Percentiles rank a stretch among this genome's conserved stretches.
These are phyloP conservation scores for Elephantulus edwardii DNA, from an alignment of 2,113 vertebrate species.

Conservation along the genomic window DNA sequence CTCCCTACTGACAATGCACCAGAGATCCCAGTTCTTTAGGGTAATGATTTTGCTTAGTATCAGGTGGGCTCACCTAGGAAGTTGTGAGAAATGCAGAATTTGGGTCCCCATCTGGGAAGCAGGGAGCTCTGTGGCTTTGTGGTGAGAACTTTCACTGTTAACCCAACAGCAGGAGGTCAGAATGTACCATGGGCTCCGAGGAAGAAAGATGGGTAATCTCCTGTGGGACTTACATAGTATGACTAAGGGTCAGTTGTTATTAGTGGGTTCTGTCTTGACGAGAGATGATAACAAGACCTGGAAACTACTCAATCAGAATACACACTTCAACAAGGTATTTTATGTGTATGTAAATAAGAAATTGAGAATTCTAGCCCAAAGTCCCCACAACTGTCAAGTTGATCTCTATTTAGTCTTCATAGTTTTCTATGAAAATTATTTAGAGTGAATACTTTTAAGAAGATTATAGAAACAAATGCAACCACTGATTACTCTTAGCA, in stretches of 20 bases:
- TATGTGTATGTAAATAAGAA: neutral
- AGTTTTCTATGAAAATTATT: constrained; percentile 14
- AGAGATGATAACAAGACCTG: too few species aligned
- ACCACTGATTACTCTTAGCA: neutral
- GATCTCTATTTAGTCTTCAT: neutral
- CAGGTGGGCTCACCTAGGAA: neutral
- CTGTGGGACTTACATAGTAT: too few species aligned
- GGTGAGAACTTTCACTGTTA: too few species aligned
- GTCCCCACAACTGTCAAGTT: neutral
- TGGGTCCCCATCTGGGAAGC: neutral
- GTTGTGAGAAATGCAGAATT: neutral
- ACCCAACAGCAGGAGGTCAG: too few species aligned
- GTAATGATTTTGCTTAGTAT: neutral
- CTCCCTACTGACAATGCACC: too few species aligned
- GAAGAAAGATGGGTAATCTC: too few species aligned
- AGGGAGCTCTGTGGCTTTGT: too few species aligned
- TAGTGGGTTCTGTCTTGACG: too few species aligned
- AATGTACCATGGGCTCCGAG: too few species aligned
- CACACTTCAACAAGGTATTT: neutral
- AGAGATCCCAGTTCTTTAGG: too few species aligned
- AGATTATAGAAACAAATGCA: neutral
- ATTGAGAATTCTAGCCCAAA: neutral
- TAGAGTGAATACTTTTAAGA: neutral
- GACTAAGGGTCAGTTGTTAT: too few species aligned
- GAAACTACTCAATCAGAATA: neutral